Evolutionary conservation across 2,113 vertebrate genomes (phyloP).

Genomic region (Myrmophylax atrothorax): DNA sequence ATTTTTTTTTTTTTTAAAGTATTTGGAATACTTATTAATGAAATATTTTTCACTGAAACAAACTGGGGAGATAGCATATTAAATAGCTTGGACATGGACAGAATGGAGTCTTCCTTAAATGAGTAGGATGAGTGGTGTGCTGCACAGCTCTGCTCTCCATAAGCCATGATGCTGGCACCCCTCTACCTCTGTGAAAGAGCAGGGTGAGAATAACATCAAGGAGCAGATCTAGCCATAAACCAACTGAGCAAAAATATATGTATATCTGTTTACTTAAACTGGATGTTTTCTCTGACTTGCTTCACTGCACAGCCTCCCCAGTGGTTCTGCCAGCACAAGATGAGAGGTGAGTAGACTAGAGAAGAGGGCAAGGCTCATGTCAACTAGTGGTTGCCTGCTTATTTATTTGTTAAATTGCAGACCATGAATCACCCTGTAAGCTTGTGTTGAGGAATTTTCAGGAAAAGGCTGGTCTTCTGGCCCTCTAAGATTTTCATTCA

Average conservation of each 20-base stretch:
- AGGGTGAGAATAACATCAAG: neutral
- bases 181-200: neutral
- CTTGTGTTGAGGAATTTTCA: neutral
- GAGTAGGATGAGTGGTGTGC: neutral
- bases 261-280: neutral
- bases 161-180: neutral
- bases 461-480: neutral
- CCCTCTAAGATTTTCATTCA: neutral
- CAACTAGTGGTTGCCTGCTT: neutral
- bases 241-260: neutral
- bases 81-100: neutral
- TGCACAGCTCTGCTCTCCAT: neutral
- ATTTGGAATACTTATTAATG: neutral
- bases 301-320: neutral
- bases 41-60: neutral
- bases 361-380: neutral
- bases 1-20: neutral
- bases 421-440: neutral
- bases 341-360: neutral
- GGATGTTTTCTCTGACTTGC: neutral
- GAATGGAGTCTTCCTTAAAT: neutral
- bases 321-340: neutral
- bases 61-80: neutral
- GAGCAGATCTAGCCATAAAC: neutral
- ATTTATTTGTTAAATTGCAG: neutral